Percentiles rank a stretch among this genome's conserved stretches.
Evolutionary conservation across 2,113 vertebrate species (phyloP).

Genomic region (Romanogobio albipinnatus): DNA sequence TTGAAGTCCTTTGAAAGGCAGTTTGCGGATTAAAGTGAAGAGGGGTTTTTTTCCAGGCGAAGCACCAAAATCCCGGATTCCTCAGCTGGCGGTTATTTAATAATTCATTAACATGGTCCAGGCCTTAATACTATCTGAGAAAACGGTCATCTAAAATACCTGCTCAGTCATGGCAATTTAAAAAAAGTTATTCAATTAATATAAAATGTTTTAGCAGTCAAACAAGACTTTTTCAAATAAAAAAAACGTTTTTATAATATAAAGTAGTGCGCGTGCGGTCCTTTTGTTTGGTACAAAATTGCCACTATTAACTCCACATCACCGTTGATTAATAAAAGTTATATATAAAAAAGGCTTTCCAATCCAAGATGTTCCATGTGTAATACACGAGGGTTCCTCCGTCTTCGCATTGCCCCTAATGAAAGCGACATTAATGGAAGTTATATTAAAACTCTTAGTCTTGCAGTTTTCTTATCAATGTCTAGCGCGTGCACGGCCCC

Average conservation of each 20-base stretch:
- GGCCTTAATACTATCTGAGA: background rate
- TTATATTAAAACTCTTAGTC: background rate
- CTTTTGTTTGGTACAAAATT: background rate
- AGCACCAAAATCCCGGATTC: conserved; percentile 4
- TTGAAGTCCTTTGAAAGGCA: conserved; percentile 30
- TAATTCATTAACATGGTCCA: background rate
- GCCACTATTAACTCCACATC: conserved; percentile 13
- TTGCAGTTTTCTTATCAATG: conserved; percentile 68
- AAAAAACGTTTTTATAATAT: background rate
- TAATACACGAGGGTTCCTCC: background rate
- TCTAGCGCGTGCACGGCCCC: conserved; percentile 57
- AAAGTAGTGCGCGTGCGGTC: background rate
- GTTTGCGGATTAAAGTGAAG: conserved; percentile 24
- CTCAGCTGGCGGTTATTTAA: background rate
- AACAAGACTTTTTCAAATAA: background rate
- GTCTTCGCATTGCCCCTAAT: background rate
- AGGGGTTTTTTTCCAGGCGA: background rate
- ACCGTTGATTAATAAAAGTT: background rate
- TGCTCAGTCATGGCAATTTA: background rate
- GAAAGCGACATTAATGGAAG: conserved; percentile 1
- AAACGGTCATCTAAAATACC: background rate
- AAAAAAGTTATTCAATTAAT: background rate
- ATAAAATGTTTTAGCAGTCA: background rate
- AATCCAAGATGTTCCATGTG: background rate
- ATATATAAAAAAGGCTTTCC: background rate